Evolutionary conservation across 2,113 vertebrate species (phyloP), one percentile per base, ranked within the genome.

Genomic region (Hucho hucho): DNA sequence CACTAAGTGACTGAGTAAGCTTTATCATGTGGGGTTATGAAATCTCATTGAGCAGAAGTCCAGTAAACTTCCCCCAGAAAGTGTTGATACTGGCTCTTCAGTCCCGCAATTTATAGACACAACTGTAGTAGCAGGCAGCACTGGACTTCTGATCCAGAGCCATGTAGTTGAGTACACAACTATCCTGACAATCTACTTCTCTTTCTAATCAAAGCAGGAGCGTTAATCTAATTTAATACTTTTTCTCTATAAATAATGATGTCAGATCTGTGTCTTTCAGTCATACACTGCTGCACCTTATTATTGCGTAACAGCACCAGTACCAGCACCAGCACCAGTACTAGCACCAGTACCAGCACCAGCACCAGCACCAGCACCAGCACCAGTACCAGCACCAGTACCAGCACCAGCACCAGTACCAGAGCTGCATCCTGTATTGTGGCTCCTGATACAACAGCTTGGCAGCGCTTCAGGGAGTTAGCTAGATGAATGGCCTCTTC

Each of bases 191-290:
- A 11, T 77, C 64, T 20, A 16, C 56, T 43, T 66, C 64, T 76
- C 63, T 43, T n/a, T 11, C 3, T 46, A 29, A 73, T 84, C 24
- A 74, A 73, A 72, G 28, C 69, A 28, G 2, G 65, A 68, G 43
- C 63, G 46, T 79, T 75, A 77, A 84, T 80, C 58, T 70, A 79
- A 79, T n/a, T n/a, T n/a, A n/a, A n/a, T n/a, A n/a, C 4, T 32
- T 75, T 83, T 79, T 73, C 75, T 77, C 69, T 75, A 4, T 70
- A 69, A 81, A 76, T 67, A 72, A 68, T 59, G 32, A 69, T 25
- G 65, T 80, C 75, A 75, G 16, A 61, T 84, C 28, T 7, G 18
- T 64, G 49, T 29, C 46, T 64, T 70, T 16, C 47, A 53, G 16
- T 53, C 47, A 16, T 14, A 16, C 1, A 4, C 47, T 53, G 47